These are phyloP conservation scores for Megaceryle alcyon DNA, from an alignment of 2,797 vertebrate species.

Conservation along the genomic window DNA sequence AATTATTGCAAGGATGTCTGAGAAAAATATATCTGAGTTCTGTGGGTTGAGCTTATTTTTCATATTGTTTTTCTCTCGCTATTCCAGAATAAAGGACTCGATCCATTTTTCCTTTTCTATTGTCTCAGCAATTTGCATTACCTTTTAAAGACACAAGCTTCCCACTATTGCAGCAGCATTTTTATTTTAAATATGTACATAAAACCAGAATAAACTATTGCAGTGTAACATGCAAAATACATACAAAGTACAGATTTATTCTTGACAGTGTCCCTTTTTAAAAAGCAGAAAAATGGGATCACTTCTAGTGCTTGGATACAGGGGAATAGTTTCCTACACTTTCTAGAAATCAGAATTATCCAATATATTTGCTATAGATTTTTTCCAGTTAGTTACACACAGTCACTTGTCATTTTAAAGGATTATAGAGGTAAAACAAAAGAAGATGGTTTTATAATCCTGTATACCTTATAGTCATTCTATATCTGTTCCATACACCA, in stretches of 20 bases:
- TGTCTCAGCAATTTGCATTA: not conserved
- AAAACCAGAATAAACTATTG: not conserved
- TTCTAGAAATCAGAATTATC: conserved; percentile 22
- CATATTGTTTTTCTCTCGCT: not conserved
- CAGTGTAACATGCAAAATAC: not conserved
- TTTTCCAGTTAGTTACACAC: conserved; percentile 45
- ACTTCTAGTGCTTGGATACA: conserved; percentile 17
- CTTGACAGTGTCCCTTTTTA: conserved; percentile 61
- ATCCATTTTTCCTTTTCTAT: not conserved
- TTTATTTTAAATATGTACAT: not conserved
- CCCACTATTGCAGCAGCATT: not conserved
- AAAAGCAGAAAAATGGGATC: conserved; percentile 53
- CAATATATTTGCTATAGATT: conserved; percentile 37
- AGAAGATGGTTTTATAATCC: conserved; percentile 62
- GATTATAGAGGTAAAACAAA: conserved; percentile 41
- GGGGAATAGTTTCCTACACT: conserved; percentile 28
- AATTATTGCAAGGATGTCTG: not conserved
- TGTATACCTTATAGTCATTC: conserved; percentile 60
- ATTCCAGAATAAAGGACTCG: not conserved
- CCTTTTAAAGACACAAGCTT: conserved; percentile 10
- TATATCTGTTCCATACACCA: conserved; percentile 60
- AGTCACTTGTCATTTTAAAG: conserved; percentile 63
- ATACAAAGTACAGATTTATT: not conserved
- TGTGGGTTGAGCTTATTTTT: conserved; percentile 21
- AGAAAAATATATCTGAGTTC: not conserved